Evolutionary conservation across 1,140 invertebrate genomes (phyloP), one percentile per base, ranked within the genome.

Genomic region (Drosophila grimshawi): DNA sequence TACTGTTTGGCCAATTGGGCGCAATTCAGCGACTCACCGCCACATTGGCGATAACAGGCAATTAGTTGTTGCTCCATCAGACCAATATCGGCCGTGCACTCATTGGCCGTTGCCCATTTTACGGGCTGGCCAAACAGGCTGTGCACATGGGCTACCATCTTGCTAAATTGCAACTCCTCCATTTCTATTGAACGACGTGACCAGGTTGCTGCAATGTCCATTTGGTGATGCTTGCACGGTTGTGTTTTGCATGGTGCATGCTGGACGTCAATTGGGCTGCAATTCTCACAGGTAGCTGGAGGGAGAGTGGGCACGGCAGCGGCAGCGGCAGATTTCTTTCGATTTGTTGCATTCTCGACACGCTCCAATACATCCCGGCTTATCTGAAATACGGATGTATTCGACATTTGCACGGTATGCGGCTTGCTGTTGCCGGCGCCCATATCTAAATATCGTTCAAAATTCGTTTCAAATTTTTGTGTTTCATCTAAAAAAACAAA

Each of bases 361-460:
- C 83, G 80, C 2, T 83, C 69, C 33, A 74, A 43, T 37, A 88
- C 83, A 5, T 83, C 83, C 4, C 66, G 69, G 8, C 80, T 83
- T 4, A 88, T 60, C 37, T 83, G 80, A 65, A 85, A 77, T 39
- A 73, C 66, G n/a, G 59, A 56, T 10, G 60, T 60, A 60, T 88
- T 88, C 19, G 55, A 37, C 45, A 88, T 80, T 76, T 83, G 68
- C 29, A 83, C 80, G 2, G 80, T 83, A 19, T 89, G 77, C 3
- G 83, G 85, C 60, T 89, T 80, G 49, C 76, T 83, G 52, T 78
- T 80, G 37, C 32, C 75, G 6, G 83, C 83, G 49, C 83, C 83
- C 83, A 88, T 88, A 56, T 73, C 49, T 48, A 52, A 60, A 72
- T 66, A 46, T 73, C 48, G 55, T 48, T 60, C 55, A 33, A 37